Percentiles rank a stretch among this genome's conserved stretches.
These are phyloP conservation scores for Dicerorhinus sumatrensis DNA, from an alignment of 2,113 vertebrate genomes.

Conservation along the genomic window DNA sequence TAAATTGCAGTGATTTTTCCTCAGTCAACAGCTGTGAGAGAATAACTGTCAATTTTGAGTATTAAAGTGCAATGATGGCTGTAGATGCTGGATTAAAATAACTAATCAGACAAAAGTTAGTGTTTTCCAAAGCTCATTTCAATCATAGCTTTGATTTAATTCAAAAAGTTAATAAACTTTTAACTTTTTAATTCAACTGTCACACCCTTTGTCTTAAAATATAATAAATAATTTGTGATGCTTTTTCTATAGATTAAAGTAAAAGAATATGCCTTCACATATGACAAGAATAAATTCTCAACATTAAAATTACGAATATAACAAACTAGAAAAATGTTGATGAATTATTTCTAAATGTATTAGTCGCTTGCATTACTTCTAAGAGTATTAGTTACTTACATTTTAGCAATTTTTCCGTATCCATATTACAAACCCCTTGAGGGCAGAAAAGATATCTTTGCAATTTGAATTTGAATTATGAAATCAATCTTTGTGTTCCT, in stretches of 20 bases:
- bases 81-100: not conserved
- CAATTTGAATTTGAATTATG: no score
- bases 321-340: not conserved
- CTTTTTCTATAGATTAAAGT: not conserved
- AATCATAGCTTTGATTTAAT: slow-evolving; percentile 30
- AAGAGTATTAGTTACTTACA: not conserved
- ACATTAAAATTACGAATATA: slow-evolving; percentile 17
- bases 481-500: not conserved
- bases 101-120: not conserved
- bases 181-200: not conserved
- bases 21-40: not conserved
- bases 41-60: not conserved
- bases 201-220: not conserved
- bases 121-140: slow-evolving; percentile 25
- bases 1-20: no score
- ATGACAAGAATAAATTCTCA: not conserved
- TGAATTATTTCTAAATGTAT: slow-evolving; percentile 30
- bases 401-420: not conserved
- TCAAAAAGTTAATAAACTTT: slow-evolving; percentile 15
- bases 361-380: slow-evolving; percentile 15
- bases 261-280: not conserved
- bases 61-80: not conserved
- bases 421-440: not conserved
- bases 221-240: not conserved
- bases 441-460: not conserved